Evolutionary conservation across 2,888 invertebrate species (phyloP).

Genomic region (Crossocerus cetratus): DNA sequence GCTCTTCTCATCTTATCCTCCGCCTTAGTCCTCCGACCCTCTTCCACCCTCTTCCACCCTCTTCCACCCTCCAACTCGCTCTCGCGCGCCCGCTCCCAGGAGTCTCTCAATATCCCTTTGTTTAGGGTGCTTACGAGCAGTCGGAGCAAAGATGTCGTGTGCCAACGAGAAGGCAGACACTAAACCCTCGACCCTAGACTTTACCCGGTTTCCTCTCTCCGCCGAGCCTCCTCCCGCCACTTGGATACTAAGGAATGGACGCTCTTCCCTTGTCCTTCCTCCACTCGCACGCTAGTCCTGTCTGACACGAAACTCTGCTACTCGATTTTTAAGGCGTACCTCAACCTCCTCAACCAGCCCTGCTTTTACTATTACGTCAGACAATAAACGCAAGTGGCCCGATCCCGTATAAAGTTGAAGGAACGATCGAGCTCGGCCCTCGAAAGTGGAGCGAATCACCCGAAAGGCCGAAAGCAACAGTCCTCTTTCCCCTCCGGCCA

Average conservation of each 20-base stretch:
- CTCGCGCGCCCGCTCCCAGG: slow-evolving; percentile 16
- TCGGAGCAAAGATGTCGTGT: slow-evolving; percentile 70
- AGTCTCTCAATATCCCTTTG: slow-evolving; percentile 74
- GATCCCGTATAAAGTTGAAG: no score
- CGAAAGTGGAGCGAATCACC: neutral
- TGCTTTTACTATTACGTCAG: no score
- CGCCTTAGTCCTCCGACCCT: slow-evolving; percentile 18
- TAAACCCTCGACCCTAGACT: slow-evolving; percentile 50
- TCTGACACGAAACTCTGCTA: no score
- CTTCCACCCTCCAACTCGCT: no score
- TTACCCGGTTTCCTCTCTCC: slow-evolving; percentile 47
- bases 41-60: no score
- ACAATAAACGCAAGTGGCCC: no score
- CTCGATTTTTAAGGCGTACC: no score
- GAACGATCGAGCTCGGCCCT: no score
- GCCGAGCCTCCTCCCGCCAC: slow-evolving; percentile 19
- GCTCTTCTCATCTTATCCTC: slow-evolving; percentile 39
- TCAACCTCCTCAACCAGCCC: no score
- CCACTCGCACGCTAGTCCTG: neutral
- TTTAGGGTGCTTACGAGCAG: slow-evolving; percentile 73
- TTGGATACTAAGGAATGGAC: slow-evolving; percentile 49
- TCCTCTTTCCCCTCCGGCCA: neutral
- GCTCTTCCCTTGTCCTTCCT: slow-evolving; percentile 29
- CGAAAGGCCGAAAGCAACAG: neutral
- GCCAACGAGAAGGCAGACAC: slow-evolving; percentile 65